These are phyloP conservation scores for Drosophila quinaria DNA, from an alignment of 2,888 invertebrate species.

Conservation along the genomic window DNA sequence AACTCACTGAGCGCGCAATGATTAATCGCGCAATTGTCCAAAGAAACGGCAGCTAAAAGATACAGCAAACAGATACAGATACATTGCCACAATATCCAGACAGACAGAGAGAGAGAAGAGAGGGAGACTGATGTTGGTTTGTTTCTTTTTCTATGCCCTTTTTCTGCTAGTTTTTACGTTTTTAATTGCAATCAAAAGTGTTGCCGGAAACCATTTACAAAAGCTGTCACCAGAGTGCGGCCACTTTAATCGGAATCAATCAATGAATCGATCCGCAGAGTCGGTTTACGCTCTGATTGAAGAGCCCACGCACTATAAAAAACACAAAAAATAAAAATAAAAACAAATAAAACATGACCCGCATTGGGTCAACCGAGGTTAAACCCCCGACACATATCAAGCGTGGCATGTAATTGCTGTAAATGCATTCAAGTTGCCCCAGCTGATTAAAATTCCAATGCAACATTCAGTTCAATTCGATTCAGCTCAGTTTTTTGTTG, in stretches of 20 bases:
- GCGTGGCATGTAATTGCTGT: constrained; percentile 80
- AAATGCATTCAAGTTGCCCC: constrained; percentile 58
- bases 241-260: constrained; percentile 74
- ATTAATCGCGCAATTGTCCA: constrained; percentile 80
- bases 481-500: neutral
- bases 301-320: constrained; percentile 39
- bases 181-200: constrained; percentile 81
- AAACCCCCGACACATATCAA: constrained; percentile 61
- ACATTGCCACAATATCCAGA: constrained; percentile 47
- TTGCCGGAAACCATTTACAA: constrained; percentile 82
- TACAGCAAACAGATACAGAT: constrained; percentile 52
- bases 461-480: constrained; percentile 17
- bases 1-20: constrained; percentile 82
- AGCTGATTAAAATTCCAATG: constrained; percentile 78
- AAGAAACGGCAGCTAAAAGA: constrained; percentile 44
- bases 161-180: constrained; percentile 66
- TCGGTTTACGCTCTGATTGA: constrained; percentile 75
- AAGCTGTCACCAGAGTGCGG: constrained; percentile 72
- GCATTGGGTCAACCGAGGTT: constrained; percentile 59
- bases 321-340: neutral
- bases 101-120: constrained; percentile 5
- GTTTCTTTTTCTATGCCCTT: constrained; percentile 52
- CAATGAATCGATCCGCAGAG: constrained; percentile 50
- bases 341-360: constrained; percentile 21
- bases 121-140: neutral